phyloP scores from a whole-genome alignment of 1,140 invertebrate genomes.

The Hirudo medicinalis region DNA sequence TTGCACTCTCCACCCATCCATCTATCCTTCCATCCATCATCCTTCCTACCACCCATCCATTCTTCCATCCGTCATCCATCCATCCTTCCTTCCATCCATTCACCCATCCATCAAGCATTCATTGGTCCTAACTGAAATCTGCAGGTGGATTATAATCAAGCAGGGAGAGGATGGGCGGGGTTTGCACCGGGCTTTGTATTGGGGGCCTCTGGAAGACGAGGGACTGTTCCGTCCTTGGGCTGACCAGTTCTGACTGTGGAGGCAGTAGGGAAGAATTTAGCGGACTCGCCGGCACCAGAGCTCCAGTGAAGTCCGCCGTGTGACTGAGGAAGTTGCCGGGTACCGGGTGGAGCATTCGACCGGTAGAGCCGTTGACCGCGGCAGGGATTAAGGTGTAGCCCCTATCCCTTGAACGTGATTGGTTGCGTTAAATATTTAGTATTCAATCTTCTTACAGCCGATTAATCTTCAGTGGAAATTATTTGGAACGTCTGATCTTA shows the following conservation, averaged over 20 bases:
- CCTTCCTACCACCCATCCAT: too few relatives aligned
- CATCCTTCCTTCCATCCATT: too few relatives aligned
- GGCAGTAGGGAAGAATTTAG: not conserved
- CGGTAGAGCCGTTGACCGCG: not conserved
- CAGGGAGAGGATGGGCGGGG: not conserved
- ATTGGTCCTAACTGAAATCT: not conserved
- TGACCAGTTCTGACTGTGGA: not conserved
- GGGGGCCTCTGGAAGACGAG: constrained; percentile 9
- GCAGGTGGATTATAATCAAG: not conserved
- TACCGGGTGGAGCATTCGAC: not conserved
- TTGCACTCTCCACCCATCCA: too few relatives aligned
- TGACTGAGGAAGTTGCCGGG: not conserved
- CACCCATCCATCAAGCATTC: too few relatives aligned
- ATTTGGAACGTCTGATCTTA: too few relatives aligned
- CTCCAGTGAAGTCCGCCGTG: not conserved
- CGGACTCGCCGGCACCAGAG: not conserved
- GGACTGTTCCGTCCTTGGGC: not conserved
- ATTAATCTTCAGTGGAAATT: too few relatives aligned
- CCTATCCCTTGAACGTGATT: not conserved
- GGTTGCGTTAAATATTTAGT: too few relatives aligned
- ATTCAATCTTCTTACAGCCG: too few relatives aligned
- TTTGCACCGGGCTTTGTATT: not conserved
- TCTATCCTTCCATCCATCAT: too few relatives aligned
- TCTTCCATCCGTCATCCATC: too few relatives aligned
- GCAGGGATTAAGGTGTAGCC: constrained; percentile 6